Base-by-base conservation (phyloP, 2,797 vertebrate genomes). In the Catharus ustulatus region DNA sequence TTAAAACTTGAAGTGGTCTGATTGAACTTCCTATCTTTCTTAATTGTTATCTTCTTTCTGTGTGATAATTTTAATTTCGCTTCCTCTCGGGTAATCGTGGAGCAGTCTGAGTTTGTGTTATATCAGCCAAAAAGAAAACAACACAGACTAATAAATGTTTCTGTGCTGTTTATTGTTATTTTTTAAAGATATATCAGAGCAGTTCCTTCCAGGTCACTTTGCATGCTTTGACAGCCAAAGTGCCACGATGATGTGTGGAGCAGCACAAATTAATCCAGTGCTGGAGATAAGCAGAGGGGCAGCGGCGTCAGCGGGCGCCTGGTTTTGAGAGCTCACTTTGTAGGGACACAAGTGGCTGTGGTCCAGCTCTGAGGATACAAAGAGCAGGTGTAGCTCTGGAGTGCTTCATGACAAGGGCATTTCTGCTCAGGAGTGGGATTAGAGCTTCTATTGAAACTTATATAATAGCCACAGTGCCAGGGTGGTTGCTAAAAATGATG, bases 401-500 rank as follows among this genome's bases (percentile, higher is more conserved):
- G 76, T 52, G 69, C 74, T 91, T 69, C 73, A 19, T 90, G 89
- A 54, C 71, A 71, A 64, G 95, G 91, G 52, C 83, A 86, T 88
- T 95, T 89, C 82, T 96, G 73, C 61, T 87, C 62, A 49, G 76
- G 12, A 2, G 27, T 81, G 66, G 91, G 91, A 78, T 92, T 93
- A 91, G 79, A 23, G 26, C 79, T 95, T n/a, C 69, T 81, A 4
- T 84, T 89, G 73, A 40, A 86, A 69, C 42, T 95, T 96, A 87
- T 0, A 0, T 96, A 96, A 96, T 51, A n/a, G 74, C 67, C 43
- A 38, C 12, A 0, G 74, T 91, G 89, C 69, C 75, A 32, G 84
- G 94, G 92, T 86, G 91, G 92, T 67, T 96, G 69, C 95, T 96
- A 96, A 96, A 96, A 96, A 96, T 58, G 66, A 66, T 42, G 26